Percentiles rank a stretch among this genome's conserved stretches.
Conservation (phyloP, 2,113 vertebrate species). For the Corythoichthys intestinalis region DNA sequence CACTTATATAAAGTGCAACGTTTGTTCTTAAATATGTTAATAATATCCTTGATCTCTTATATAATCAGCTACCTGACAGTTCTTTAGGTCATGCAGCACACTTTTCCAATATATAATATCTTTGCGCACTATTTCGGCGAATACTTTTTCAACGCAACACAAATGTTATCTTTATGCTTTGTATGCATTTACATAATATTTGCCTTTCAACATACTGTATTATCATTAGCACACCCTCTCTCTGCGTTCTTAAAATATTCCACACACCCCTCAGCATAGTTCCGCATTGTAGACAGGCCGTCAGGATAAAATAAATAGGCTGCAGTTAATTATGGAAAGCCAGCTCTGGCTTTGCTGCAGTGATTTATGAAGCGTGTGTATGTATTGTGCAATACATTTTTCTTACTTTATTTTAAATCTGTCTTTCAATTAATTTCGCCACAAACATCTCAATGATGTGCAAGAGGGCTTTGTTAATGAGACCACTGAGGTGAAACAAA, state of each 20-base stretch:
- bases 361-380: slow-evolving; percentile 95
- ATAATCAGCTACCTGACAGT: slow-evolving; percentile 43
- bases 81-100: slow-evolving; percentile 47
- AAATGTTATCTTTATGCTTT: slow-evolving; percentile 61
- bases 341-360: slow-evolving; percentile 82
- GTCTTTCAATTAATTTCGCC: slow-evolving; percentile 98
- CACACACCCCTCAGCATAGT: slow-evolving; percentile 78
- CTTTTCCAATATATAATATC: slow-evolving; percentile 46
- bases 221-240: slow-evolving; percentile 32
- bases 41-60: slow-evolving; percentile 13
- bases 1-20: not conserved
- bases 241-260: slow-evolving; percentile 89
- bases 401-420: slow-evolving; percentile 99
- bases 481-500: slow-evolving; percentile 71
- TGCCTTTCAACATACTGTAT: slow-evolving; percentile 52
- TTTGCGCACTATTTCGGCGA: slow-evolving; percentile 42
- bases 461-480: slow-evolving; percentile 86
- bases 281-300: slow-evolving; percentile 89
- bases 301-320: slow-evolving; percentile 99
- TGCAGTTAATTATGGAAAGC: slow-evolving; percentile 93
- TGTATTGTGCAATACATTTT: slow-evolving; percentile 92
- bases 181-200: slow-evolving; percentile 65
- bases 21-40: not conserved
- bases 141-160: slow-evolving; percentile 42
- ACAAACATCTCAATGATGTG: slow-evolving; percentile 97